Conservation (phyloP, 2,797 vertebrate species). For the Pseudomugil gertrudae region DNA sequence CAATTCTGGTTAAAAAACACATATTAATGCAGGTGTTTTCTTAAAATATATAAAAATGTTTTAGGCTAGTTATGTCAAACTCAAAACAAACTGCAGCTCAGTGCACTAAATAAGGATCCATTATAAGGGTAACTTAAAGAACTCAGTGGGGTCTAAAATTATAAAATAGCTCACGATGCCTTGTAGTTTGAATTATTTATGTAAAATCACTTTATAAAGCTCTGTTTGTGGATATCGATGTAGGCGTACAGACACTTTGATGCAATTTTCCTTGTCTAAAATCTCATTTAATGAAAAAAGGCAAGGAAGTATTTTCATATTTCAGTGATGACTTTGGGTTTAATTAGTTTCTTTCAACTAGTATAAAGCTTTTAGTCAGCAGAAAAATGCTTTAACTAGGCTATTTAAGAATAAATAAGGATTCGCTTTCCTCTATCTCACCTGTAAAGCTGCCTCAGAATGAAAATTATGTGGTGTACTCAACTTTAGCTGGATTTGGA, state of each 20-base stretch:
- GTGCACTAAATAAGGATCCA: neutral
- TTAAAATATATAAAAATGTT: too few species aligned
- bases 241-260: neutral
- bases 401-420: neutral
- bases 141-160: neutral
- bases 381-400: neutral
- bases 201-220: neutral
- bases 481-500: neutral
- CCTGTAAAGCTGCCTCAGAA: neutral
- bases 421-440: neutral
- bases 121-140: neutral
- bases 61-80: neutral
- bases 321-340: neutral
- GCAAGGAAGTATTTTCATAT: neutral
- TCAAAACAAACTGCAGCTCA: neutral
- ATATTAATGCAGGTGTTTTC: neutral
- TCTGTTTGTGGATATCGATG: too few species aligned
- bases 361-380: neutral
- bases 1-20: neutral
- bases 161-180: too few species aligned
- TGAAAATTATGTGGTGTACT: neutral
- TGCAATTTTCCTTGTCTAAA: neutral
- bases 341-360: neutral
- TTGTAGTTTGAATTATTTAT: too few species aligned
- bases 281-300: neutral